Evolutionary conservation across 2,113 vertebrate genomes (phyloP).

Genomic region (Empidonax alnorum): DNA sequence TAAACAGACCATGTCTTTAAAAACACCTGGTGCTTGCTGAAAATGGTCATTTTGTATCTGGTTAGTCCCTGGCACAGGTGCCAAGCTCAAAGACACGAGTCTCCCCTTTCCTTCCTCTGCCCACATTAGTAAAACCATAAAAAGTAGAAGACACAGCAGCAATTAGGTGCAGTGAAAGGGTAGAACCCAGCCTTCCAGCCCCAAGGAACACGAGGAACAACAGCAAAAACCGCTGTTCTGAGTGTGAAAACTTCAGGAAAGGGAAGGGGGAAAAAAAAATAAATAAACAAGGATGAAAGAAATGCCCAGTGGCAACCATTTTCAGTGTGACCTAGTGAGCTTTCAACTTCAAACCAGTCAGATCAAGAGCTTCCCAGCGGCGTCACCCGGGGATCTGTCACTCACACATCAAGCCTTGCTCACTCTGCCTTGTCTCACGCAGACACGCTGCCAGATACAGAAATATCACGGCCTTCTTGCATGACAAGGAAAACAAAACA

Average conservation of each 20-base stretch:
- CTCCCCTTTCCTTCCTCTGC: neutral
- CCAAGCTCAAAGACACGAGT: neutral
- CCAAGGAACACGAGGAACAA: neutral
- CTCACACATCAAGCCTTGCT: conserved; percentile 60
- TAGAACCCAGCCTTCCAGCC: neutral
- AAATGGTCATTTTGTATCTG: conserved; percentile 8
- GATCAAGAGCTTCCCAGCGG: conserved; percentile 78
- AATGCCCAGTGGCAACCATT: conserved; percentile 77
- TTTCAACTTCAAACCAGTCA: conserved; percentile 80
- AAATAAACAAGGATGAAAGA: conserved; percentile 81
- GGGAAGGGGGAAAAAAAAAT: conserved; percentile 11
- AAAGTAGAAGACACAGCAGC: neutral
- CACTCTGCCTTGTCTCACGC: conserved; percentile 44
- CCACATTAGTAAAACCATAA: neutral
- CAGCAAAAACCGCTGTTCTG: neutral
- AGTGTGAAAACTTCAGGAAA: conserved; percentile 19
- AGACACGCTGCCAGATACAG: conserved; percentile 32
- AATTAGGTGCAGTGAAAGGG: neutral
- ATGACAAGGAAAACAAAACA: neutral
- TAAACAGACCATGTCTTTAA: conserved; percentile 24
- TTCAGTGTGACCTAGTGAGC: conserved; percentile 73
- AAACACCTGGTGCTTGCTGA: neutral
- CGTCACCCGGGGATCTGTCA: conserved; percentile 69
- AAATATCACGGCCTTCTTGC: conserved; percentile 11
- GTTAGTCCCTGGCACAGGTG: neutral